phyloP scores from a whole-genome alignment of 1,140 invertebrate species.

The Drusus annulatus region DNA sequence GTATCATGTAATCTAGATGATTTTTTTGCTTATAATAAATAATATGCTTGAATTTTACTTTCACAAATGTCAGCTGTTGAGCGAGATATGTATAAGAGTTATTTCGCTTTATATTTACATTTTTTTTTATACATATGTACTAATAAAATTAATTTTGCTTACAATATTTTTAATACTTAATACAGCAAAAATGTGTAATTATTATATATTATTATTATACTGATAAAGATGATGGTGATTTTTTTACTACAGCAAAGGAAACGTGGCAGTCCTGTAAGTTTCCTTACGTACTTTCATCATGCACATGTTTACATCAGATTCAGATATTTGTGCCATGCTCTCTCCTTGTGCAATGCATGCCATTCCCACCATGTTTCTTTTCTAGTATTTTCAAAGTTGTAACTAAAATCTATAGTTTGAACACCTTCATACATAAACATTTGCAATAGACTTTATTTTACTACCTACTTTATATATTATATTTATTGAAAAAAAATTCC shows the following conservation, averaged over 20 bases:
- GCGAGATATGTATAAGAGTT: no score
- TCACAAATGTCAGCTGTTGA: no score
- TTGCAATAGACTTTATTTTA: no score
- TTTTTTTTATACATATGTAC: neutral
- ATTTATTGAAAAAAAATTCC: no score
- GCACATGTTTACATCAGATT: conserved; percentile 34
- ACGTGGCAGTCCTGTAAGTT: conserved; percentile 83
- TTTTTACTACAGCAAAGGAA: conserved; percentile 75
- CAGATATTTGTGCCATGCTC: conserved; percentile 1
- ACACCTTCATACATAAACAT: no score
- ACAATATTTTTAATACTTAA: neutral
- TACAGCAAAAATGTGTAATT: no score
- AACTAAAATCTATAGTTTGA: no score
- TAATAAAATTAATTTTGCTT: neutral
- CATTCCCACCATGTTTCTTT: conserved; percentile 39
- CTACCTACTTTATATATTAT: no score
- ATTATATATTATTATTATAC: neutral
- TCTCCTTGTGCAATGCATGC: conserved; percentile 28
- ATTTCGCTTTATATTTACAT: neutral
- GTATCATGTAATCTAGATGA: no score
- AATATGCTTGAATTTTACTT: no score
- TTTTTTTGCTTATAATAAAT: no score
- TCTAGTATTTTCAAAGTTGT: no score
- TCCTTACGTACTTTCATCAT: conserved; percentile 22
- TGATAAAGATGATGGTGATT: conserved; percentile 39